A percentile compares a stretch with the other conserved stretches of the same genome.
Evolutionary conservation across 2,888 invertebrate species (phyloP).

Genomic region (Epinotia nisella): DNA sequence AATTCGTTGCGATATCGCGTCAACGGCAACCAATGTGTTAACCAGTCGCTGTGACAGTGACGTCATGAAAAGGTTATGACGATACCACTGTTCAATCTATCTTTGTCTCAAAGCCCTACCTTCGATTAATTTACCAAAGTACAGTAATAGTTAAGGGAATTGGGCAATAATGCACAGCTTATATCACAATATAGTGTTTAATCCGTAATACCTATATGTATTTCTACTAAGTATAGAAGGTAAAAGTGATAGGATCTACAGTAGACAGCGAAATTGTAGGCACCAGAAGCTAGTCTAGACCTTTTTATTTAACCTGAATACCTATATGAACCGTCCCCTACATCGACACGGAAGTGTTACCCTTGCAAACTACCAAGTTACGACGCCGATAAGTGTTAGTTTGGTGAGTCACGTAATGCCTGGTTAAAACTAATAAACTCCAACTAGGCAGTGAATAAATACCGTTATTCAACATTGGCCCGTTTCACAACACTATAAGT

Average conservation of each 20-base stretch:
- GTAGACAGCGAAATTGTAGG: conserved; percentile 26
- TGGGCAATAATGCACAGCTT: conserved; percentile 41
- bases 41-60: too few species aligned
- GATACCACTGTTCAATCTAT: too few species aligned
- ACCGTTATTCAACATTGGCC: background rate
- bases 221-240: conserved; percentile 24
- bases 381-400: background rate
- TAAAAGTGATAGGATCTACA: conserved; percentile 66
- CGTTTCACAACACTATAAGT: too few species aligned
- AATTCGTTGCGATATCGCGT: too few species aligned
- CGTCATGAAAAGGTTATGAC: too few species aligned
- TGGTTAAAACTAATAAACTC: too few species aligned
- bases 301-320: conserved; percentile 9
- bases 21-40: too few species aligned
- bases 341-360: too few species aligned
- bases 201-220: conserved; percentile 26
- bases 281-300: conserved; percentile 19
- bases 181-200: conserved; percentile 30
- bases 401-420: background rate
- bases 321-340: background rate
- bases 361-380: background rate
- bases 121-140: background rate
- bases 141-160: conserved; percentile 10
- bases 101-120: background rate
- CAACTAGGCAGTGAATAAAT: background rate